phyloP scores from a whole-genome alignment of 2,797 vertebrate genomes.

The Gobio occitaniae region DNA sequence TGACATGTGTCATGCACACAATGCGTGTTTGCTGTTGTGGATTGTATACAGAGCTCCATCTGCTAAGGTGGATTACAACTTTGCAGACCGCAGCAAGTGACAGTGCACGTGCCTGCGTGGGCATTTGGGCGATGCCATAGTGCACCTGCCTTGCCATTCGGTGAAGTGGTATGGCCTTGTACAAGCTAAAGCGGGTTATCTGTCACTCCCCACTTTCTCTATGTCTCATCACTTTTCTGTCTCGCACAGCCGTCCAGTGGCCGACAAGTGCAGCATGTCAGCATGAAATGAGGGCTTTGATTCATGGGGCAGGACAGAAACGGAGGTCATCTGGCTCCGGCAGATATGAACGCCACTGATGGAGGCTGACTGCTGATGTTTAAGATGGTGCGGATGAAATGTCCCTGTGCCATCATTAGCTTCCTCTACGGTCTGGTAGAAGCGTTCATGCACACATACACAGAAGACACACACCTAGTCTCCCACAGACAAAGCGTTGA shows the following conservation, averaged over 20 bases:
- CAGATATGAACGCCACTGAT: conserved; percentile 72
- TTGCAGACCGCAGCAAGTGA: conserved; percentile 72
- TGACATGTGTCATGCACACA: conserved; percentile 81
- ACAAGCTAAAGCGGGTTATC: conserved; percentile 67
- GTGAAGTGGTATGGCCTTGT: conserved; percentile 60
- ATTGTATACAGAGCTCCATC: conserved; percentile 72
- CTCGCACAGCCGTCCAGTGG: conserved; percentile 54
- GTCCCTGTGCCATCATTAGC: conserved; percentile 66
- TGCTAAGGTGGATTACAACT: conserved; percentile 74
- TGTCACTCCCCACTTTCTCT: conserved; percentile 71
- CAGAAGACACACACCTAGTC: conserved; percentile 3
- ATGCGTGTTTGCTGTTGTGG: conserved; percentile 49
- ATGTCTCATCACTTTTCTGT: conserved; percentile 71
- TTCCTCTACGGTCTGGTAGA: conserved; percentile 37
- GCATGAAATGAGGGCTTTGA: conserved; percentile 74
- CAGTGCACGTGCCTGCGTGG: conserved; percentile 13
- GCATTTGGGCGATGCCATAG: conserved; percentile 42
- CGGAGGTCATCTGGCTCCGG: conserved; percentile 75
- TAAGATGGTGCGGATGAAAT: conserved; percentile 69
- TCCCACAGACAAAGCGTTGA: not conserved
- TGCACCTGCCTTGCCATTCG: conserved; percentile 60
- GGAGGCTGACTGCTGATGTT: conserved; percentile 71
- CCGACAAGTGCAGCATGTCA: conserved; percentile 68
- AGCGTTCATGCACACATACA: conserved; percentile 18
- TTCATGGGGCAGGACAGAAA: conserved; percentile 74